These are phyloP conservation scores for Megalurothrips usitatus DNA, from an alignment of 2,888 invertebrate species.

Conservation along the genomic window DNA sequence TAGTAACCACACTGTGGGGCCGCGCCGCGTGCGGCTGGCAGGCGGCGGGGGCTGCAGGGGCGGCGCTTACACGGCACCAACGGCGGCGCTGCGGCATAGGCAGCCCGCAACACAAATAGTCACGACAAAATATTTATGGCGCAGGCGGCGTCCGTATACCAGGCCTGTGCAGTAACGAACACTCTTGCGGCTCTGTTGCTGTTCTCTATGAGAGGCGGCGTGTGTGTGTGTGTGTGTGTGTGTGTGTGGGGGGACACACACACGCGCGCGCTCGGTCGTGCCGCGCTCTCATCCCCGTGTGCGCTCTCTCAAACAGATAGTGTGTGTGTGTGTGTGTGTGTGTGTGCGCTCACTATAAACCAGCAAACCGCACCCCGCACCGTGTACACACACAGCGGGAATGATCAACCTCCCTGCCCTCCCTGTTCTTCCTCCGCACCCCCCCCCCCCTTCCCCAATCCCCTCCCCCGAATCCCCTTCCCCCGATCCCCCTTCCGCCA, in stretches of 20 bases:
- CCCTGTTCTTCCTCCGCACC: background rate
- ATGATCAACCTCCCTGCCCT: background rate
- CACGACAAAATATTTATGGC: background rate
- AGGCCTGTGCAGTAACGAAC: background rate
- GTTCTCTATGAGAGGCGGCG: background rate
- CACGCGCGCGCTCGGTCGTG: background rate
- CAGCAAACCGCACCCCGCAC: background rate
- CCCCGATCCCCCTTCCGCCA: too few species aligned
- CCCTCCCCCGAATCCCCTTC: background rate
- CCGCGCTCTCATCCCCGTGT: background rate
- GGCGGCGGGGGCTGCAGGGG: too few species aligned
- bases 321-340: background rate
- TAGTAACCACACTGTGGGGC: too few species aligned
- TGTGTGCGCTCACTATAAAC: background rate
- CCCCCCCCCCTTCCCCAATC: background rate
- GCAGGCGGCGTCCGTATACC: conserved; percentile 35
- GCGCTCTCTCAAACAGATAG: background rate
- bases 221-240: too few species aligned
- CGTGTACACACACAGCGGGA: background rate
- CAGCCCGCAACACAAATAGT: conserved; percentile 30
- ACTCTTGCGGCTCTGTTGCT: background rate
- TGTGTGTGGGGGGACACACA: too few species aligned
- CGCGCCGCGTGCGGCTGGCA: too few species aligned
- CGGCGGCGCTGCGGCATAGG: background rate
- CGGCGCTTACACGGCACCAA: too few species aligned